Evolutionary conservation across 64 coral and sea anemone species (phyloP), one percentile per base, ranked within the genome.

Genomic region (Hydrozoanthus tunicans): DNA sequence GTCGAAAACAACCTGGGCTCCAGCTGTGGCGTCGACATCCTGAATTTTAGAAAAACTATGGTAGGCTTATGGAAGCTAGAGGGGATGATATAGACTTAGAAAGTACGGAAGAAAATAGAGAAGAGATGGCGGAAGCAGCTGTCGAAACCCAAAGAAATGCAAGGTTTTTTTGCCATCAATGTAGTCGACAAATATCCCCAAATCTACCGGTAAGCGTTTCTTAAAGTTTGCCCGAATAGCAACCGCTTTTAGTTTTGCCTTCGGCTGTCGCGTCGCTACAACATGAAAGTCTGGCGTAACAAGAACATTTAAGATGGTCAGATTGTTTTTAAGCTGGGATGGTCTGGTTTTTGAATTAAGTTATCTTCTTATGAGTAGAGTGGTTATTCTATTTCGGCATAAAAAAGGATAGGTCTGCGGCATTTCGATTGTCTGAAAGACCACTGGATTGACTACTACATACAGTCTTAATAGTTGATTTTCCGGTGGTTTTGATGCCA

Each of bases 91-190:
- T 6, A 67, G 64, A 67, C n/a, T 4, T 67, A 72, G 83, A 86
- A 73, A 56, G 26, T 73, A 73, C 66, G 14, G 53, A 86, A 51
- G 82, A 24, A 58, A 73, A 27, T 6, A 59, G 17, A 0, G 83
- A 86, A 73, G 51, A 94, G 59, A 96, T 96, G 95, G 95, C 95
- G 17, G 95, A 96, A 91, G 95, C 92, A 11, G 89, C 91, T 59
- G 95, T 96, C n/a, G 95, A 96, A 91, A 96, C 76, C 56, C 89
- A 72, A 58, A 17, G 15, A 70, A 92, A 75, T 71, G 64, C 83
- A 59, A 85, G 92, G 10, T 96, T 94, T 83, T 96, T 94, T 91
- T 96, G 95, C 53, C 95, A 96, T 77, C 73, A 91, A 7, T 96
- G 95, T 85, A 93, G 91, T 32, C 70, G 92, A 94, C 81, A 93